These are phyloP conservation scores for Drosophila kikkawai DNA, from an alignment of 1,140 invertebrate species.

Conservation along the genomic window DNA sequence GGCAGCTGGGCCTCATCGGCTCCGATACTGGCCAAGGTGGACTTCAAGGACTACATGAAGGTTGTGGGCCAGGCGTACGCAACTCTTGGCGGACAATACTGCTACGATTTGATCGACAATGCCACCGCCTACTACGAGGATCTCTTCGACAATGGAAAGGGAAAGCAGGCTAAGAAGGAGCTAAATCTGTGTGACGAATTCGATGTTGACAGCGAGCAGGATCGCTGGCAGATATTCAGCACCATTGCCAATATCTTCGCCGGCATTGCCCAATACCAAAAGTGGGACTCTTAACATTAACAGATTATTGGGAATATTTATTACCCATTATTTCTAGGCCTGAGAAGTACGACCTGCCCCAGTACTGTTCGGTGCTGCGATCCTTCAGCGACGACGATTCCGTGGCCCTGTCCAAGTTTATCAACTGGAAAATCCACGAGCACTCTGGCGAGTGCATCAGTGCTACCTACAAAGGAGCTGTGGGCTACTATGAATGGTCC, in stretches of 20 bases:
- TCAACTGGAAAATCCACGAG: conserved; percentile 38
- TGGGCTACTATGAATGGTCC: conserved; percentile 64
- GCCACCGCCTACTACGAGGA: conserved; percentile 86
- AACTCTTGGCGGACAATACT: conserved; percentile 84
- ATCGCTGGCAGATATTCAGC: conserved; percentile 76
- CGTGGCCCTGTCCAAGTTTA: conserved; percentile 61
- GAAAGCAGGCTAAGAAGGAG: conserved; percentile 56
- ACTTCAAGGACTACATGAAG: conserved; percentile 87
- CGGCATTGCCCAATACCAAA: conserved; percentile 74
- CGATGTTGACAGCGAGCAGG: conserved; percentile 58
- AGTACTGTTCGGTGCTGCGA: conserved; percentile 58
- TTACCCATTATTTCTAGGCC: conserved; percentile 19
- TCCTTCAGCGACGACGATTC: conserved; percentile 63
- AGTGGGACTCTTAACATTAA: conserved; percentile 25
- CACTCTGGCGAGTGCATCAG: conserved; percentile 48
- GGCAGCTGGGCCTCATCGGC: conserved; percentile 90
- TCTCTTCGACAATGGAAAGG: conserved; percentile 63
- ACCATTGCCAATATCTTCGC: conserved; percentile 78
- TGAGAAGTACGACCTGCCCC: conserved; percentile 42
- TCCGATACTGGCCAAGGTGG: conserved; percentile 89
- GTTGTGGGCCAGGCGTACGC: conserved; percentile 59
- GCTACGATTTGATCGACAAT: conserved; percentile 85
- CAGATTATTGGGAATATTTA: background rate
- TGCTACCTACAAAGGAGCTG: conserved; percentile 48
- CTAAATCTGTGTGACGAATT: conserved; percentile 83